Evolutionary conservation across 2,113 vertebrate species (phyloP), one percentile per base, ranked within the genome.

Genomic region (Hymenochirus boettgeri): DNA sequence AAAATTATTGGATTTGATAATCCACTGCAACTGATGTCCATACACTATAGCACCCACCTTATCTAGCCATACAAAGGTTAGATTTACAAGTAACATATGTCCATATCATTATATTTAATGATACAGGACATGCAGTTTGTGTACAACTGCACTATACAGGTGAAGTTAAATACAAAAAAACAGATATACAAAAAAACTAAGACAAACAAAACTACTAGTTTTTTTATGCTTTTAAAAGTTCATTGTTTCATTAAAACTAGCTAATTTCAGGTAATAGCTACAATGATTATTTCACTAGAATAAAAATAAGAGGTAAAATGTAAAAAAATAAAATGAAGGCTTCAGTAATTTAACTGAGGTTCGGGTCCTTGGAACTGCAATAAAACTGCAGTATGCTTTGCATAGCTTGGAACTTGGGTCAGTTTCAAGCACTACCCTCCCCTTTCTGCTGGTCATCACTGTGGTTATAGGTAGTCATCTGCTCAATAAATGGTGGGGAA

Each of bases 401-500:
- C 58, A 47, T 51, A 73, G 73, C 71, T 0, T 1, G 74, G 71
- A 47, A 67, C 48, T 27, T 39, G 23, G 42, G 39, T 12, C 39
- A 29, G 59, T 63, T 58, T 76, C 60, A 89, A 0, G 72, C 22
- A 0, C 13, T 60, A 72, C 53, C 67, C 54, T 69, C 82, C 72
- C 74, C 81, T 37, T 74, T 74, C 23, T 72, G 81, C 33, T 0
- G 76, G 0, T 22, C 59, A 55, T 72, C 19, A 33, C 46, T 62
- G 2, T 76, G 74, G 26, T 0, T 62, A 47, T 67, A 77, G 24
- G 78, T 74, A 9, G 91, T 83, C 73, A 95, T 89, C 84, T 89
- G 88, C 60, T 97, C 92, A 13, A 89, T 74, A 24, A 93, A 92
- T 0, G 89, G 80, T 65, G 90, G 89, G 0, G 77, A 79, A 89